Conservation (phyloP, 2,888 invertebrate species). For the Rhaphigaster nebulosa region DNA sequence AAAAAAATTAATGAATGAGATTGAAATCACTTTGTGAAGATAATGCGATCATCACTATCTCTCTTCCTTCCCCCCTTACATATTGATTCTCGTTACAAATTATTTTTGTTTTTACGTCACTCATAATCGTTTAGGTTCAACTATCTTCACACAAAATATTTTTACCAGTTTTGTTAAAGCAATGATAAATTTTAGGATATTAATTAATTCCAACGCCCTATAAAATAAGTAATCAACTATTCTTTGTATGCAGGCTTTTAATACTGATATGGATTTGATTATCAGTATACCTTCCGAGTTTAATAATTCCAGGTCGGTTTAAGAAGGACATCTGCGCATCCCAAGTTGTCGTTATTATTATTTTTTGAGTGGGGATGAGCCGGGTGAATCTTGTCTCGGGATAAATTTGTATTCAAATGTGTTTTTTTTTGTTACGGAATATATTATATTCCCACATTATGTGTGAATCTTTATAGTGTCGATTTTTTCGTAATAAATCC, state of each 20-base stretch:
- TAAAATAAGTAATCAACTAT: neutral
- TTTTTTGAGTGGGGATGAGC: neutral
- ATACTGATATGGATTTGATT: neutral
- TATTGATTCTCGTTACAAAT: too few relatives aligned
- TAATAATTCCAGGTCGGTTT: neutral
- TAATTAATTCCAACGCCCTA: neutral
- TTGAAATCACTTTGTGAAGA: too few relatives aligned
- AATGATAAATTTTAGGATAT: neutral
- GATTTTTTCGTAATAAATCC: neutral
- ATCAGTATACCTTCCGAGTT: neutral
- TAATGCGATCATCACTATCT: too few relatives aligned
- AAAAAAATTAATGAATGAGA: too few relatives aligned
- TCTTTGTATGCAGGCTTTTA: neutral
- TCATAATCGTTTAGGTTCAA: too few relatives aligned
- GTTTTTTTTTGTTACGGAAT: neutral
- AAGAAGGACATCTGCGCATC: neutral
- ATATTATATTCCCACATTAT: constrained; percentile 26
- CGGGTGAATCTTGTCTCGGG: neutral
- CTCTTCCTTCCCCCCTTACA: too few relatives aligned
- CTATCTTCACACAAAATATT: too few relatives aligned
- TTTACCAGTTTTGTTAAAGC: too few relatives aligned
- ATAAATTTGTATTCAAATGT: constrained; percentile 45
- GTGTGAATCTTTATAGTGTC: neutral
- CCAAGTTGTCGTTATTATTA: neutral
- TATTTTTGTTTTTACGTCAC: too few relatives aligned